A percentile compares a stretch with the other conserved stretches of the same genome.
Conservation (phyloP, 2,113 vertebrate species). For the Leptodactylus fuscus region DNA sequence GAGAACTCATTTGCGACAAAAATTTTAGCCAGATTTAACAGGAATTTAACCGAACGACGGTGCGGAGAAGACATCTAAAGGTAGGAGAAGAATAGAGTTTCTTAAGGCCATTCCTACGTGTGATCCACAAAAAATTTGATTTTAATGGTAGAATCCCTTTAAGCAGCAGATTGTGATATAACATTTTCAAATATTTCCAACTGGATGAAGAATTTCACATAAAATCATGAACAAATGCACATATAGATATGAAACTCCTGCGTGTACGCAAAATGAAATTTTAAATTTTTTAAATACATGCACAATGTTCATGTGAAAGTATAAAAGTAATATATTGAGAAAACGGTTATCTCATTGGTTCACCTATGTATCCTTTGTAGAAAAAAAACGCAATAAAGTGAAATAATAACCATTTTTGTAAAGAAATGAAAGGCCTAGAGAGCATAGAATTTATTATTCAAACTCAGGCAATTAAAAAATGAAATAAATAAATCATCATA, state of each 20-base stretch:
- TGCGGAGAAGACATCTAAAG: too few relatives aligned
- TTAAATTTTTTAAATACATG: background rate
- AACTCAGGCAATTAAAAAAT: constrained; percentile 28
- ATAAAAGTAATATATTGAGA: background rate
- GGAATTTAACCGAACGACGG: too few relatives aligned
- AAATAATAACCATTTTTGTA: background rate
- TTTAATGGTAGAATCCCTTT: too few relatives aligned
- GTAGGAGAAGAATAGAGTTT: too few relatives aligned
- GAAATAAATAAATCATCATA: background rate
- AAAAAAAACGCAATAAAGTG: background rate
- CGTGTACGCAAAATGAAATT: background rate
- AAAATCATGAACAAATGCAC: background rate
- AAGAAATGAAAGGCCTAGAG: constrained; percentile 19
- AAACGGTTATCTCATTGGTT: background rate
- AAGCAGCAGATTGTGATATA: background rate
- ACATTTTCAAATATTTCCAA: background rate
- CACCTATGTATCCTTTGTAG: background rate
- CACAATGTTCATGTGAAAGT: background rate
- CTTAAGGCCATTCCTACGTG: too few relatives aligned
- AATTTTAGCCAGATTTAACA: too few relatives aligned
- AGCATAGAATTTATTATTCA: constrained; percentile 21
- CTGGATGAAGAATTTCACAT: background rate
- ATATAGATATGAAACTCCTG: background rate
- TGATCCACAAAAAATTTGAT: too few relatives aligned
- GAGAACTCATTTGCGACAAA: too few relatives aligned